These are phyloP conservation scores for Ctenodactylus gundi DNA, from an alignment of 2,113 vertebrate species.

Conservation along the genomic window DNA sequence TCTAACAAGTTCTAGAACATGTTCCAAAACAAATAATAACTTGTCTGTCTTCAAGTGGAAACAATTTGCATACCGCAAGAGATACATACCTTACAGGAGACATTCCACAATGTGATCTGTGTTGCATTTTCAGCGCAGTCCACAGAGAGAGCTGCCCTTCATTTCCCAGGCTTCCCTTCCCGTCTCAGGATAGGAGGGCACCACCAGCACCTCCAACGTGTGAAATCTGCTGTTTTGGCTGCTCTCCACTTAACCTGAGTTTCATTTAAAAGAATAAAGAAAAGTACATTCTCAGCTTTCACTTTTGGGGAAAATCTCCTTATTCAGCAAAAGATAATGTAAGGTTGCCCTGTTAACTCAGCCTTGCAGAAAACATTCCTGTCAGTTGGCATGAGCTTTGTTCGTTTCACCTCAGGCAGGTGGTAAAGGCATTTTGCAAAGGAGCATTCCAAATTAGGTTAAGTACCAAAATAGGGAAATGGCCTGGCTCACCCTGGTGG, in stretches of 20 bases:
- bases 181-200: constrained; percentile 46
- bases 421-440: constrained; percentile 76
- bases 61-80: neutral
- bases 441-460: constrained; percentile 75
- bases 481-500: constrained; percentile 20
- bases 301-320: constrained; percentile 30
- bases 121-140: neutral
- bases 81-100: neutral
- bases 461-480: constrained; percentile 72
- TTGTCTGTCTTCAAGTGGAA: neutral
- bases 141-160: neutral
- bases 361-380: constrained; percentile 73
- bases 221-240: constrained; percentile 68
- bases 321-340: constrained; percentile 73
- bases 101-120: neutral
- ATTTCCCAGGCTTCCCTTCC: neutral
- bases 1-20: neutral
- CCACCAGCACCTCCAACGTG: constrained; percentile 31
- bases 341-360: constrained; percentile 74
- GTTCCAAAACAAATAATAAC: neutral
- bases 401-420: constrained; percentile 75
- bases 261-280: constrained; percentile 71
- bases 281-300: constrained; percentile 6
- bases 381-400: constrained; percentile 63
- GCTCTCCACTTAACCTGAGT: constrained; percentile 65